Conservation (phyloP, 2,797 vertebrate species). For the Chlorospingus flavigularis region DNA sequence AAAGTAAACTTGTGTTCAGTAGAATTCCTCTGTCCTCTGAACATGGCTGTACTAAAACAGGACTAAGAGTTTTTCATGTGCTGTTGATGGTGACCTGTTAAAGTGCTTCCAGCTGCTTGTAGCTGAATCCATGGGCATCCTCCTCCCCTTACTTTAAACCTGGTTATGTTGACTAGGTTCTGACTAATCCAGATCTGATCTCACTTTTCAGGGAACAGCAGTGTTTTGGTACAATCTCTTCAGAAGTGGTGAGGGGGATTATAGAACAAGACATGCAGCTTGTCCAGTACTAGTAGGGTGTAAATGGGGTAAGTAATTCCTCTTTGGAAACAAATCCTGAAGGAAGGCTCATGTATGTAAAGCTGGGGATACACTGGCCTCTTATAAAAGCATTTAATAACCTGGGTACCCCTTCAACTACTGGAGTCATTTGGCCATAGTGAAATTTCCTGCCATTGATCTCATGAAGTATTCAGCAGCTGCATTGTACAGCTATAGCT, state of each 20-base stretch:
- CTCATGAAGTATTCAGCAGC: not conserved
- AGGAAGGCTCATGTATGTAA: not conserved
- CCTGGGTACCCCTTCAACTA: not conserved
- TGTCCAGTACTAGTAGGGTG: conserved; percentile 96
- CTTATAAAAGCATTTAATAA: not conserved
- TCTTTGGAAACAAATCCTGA: not conserved
- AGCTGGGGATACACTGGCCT: not conserved
- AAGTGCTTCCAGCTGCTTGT: not conserved
- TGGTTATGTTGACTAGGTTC: not conserved
- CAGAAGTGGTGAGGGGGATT: conserved; percentile 93
- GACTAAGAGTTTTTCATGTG: not conserved
- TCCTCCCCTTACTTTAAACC: not conserved
- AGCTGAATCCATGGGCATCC: not conserved
- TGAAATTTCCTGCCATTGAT: not conserved
- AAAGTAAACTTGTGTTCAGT: not conserved
- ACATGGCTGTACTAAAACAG: not conserved
- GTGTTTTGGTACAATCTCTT: conserved; percentile 99
- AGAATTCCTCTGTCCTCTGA: not conserved
- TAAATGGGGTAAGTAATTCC: conserved; percentile 92
- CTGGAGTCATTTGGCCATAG: not conserved
- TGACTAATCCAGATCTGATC: not conserved
- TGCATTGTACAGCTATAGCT: not conserved
- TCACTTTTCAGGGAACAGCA: conserved; percentile 86
- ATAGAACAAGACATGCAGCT: conserved; percentile 93
- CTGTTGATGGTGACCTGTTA: not conserved